phyloP scores from a whole-genome alignment of 2,113 vertebrate species.

The Pluvianellus socialis region DNA sequence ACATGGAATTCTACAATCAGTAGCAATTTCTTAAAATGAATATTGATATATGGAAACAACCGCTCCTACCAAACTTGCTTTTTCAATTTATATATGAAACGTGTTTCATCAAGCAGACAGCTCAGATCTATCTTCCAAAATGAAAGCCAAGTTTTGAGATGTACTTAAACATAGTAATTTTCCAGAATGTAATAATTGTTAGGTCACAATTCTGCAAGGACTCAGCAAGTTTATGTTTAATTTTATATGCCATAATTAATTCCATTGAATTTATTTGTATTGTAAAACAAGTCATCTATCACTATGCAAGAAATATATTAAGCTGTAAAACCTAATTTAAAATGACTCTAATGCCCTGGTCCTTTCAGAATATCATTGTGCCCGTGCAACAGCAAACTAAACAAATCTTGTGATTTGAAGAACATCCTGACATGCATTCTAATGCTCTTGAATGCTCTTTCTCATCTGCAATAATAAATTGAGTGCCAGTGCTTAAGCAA shows the following conservation, averaged over 20 bases:
- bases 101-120: neutral
- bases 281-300: neutral
- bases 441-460: neutral
- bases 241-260: neutral
- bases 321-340: neutral
- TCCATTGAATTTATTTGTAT: neutral
- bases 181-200: neutral
- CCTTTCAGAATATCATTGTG: neutral
- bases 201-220: neutral
- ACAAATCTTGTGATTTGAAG: neutral
- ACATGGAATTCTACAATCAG: neutral
- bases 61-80: neutral
- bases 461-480: neutral
- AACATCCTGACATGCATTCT: neutral
- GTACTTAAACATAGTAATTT: neutral
- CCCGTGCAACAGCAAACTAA: neutral
- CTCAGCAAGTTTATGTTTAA: neutral
- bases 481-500: neutral
- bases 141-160: neutral
- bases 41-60: neutral
- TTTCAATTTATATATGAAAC: neutral
- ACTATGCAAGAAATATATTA: neutral
- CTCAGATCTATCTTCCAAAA: neutral
- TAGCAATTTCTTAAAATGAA: neutral
- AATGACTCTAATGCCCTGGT: neutral